Conservation (phyloP, 2,797 vertebrate species). For the Sphenodon punctatus region DNA sequence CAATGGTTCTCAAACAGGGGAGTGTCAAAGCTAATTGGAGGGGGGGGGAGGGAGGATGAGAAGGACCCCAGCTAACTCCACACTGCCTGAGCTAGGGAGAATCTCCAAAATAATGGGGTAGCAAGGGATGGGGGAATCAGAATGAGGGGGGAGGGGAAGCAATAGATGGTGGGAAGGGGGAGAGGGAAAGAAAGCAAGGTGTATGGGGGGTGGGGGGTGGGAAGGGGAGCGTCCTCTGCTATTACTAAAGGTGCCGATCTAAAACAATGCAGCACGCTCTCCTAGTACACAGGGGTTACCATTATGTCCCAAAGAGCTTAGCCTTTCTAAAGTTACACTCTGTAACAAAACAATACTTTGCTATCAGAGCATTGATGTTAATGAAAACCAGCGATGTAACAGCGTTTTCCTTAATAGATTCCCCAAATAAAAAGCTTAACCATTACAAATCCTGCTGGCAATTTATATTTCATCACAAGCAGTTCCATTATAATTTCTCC, state of each 20-base stretch:
- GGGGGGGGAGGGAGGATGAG: too few species aligned
- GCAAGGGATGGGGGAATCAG: too few species aligned
- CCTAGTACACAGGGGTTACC: not conserved
- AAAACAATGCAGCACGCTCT: not conserved
- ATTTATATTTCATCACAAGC: slow-evolving; percentile 59
- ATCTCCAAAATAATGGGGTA: too few species aligned
- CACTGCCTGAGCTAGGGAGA: too few species aligned
- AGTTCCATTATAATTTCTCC: slow-evolving; percentile 71
- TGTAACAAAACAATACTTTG: slow-evolving; percentile 30
- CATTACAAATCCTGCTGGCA: slow-evolving; percentile 44
- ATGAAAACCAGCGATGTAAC: slow-evolving; percentile 37
- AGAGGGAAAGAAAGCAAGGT: too few species aligned
- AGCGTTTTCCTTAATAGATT: slow-evolving; percentile 19
- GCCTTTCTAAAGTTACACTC: slow-evolving; percentile 36
- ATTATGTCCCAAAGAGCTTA: slow-evolving; percentile 4
- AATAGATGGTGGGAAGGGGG: too few species aligned
- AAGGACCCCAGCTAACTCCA: too few species aligned
- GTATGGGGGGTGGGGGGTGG: too few species aligned
- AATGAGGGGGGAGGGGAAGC: too few species aligned
- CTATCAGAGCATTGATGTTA: slow-evolving; percentile 26
- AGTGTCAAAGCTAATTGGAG: too few species aligned
- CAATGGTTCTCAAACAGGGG: too few species aligned
- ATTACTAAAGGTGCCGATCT: not conserved
- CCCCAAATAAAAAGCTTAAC: slow-evolving; percentile 51
- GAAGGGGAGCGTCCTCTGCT: too few species aligned